phyloP scores from a whole-genome alignment of 2,113 vertebrate species.

The Silurus meridionalis region DNA sequence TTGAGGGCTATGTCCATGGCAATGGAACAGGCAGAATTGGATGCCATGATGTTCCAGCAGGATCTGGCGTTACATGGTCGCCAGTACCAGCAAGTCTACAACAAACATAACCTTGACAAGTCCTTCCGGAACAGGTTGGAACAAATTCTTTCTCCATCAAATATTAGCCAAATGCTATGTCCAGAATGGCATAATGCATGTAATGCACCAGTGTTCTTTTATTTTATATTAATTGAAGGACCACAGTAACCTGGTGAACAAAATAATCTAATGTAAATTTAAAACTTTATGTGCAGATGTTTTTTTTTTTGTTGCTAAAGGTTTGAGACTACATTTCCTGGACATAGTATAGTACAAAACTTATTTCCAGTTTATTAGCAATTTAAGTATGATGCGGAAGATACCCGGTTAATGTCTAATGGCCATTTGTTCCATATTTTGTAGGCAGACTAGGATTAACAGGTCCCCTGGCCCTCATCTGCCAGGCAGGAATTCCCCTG shows the following conservation, averaged over 20 bases:
- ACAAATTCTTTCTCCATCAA: background rate
- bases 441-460: constrained; percentile 80
- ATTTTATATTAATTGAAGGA: background rate
- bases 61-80: constrained; percentile 84
- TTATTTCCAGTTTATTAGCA: background rate
- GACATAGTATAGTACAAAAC: background rate
- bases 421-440: constrained; percentile 12
- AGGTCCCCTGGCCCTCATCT: constrained; percentile 84
- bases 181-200: background rate
- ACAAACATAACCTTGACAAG: constrained; percentile 81
- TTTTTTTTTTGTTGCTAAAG: background rate
- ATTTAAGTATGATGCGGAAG: background rate
- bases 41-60: constrained; percentile 84
- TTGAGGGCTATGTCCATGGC: constrained; percentile 80
- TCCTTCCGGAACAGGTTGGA: constrained; percentile 84
- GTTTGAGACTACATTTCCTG: background rate
- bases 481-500: constrained; percentile 83
- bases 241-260: too few relatives aligned
- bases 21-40: constrained; percentile 83
- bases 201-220: background rate
- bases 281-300: background rate
- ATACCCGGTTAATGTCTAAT: background rate
- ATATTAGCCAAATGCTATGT: background rate
- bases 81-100: constrained; percentile 84
- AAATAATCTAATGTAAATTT: too few relatives aligned